phyloP scores from a whole-genome alignment of 2,888 invertebrate genomes.

The Steinernema hermaphroditum region DNA sequence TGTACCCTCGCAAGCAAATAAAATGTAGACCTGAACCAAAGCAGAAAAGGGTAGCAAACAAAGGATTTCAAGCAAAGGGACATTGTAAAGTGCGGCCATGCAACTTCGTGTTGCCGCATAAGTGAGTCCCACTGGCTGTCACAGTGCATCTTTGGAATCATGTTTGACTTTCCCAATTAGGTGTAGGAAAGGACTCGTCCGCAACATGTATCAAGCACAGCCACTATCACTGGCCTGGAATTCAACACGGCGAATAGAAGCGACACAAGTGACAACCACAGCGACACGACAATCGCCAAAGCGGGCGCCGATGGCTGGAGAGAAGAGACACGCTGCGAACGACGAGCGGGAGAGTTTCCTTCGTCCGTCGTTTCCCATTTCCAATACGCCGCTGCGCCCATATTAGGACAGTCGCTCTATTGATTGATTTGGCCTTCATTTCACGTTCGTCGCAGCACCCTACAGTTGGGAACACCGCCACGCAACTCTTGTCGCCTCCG shows the following conservation, averaged over 20 bases:
- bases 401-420: constrained; percentile 31
- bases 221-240: constrained; percentile 16
- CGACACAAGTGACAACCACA: constrained; percentile 14
- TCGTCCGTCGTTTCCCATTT: constrained; percentile 31
- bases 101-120: too few relatives aligned
- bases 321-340: constrained; percentile 28
- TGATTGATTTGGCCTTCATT: constrained; percentile 31
- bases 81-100: too few relatives aligned
- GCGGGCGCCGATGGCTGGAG: constrained; percentile 27
- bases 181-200: not conserved
- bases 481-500: constrained; percentile 30
- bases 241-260: not conserved
- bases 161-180: not conserved
- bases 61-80: too few relatives aligned
- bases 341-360: constrained; percentile 31
- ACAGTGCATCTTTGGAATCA: not conserved
- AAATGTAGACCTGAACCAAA: too few relatives aligned
- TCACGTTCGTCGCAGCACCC: constrained; percentile 31
- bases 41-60: too few relatives aligned
- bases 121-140: not conserved
- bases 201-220: not conserved
- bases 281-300: constrained; percentile 26
- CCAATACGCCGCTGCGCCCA: constrained; percentile 31
- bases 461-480: constrained; percentile 31
- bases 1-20: too few relatives aligned